Percentiles rank a stretch among this genome's conserved stretches.
phyloP scores from a whole-genome alignment of 2,888 invertebrate genomes.

The Apodemia mormo region DNA sequence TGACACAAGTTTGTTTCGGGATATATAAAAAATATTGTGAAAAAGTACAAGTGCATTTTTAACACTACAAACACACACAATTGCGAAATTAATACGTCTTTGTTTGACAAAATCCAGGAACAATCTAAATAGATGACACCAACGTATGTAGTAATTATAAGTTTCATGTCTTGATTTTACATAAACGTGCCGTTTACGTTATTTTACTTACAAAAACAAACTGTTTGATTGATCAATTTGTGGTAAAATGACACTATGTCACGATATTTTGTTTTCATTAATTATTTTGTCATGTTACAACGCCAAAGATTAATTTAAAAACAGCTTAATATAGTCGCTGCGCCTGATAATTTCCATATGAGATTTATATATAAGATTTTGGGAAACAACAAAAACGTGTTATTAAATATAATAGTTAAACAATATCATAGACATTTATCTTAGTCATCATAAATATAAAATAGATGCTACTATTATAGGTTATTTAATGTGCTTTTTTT shows the following conservation, averaged over 20 bases:
- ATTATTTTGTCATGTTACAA: too few species aligned
- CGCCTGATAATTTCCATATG: too few species aligned
- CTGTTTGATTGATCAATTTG: constrained; percentile 1
- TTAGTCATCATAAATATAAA: too few species aligned
- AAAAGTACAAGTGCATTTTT: not conserved
- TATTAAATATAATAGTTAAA: too few species aligned
- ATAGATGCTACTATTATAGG: too few species aligned
- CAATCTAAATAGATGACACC: not conserved
- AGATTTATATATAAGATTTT: too few species aligned
- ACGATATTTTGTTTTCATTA: constrained; percentile 13
- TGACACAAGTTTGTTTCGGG: too few species aligned
- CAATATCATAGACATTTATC: too few species aligned
- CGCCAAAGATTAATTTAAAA: too few species aligned
- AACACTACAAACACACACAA: not conserved
- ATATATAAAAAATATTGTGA: not conserved
- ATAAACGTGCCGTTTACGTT: not conserved
- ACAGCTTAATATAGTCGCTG: too few species aligned
- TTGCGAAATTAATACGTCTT: not conserved
- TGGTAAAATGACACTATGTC: not conserved
- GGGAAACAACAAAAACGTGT: too few species aligned
- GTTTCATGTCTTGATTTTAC: not conserved
- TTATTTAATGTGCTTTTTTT: too few species aligned
- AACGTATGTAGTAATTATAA: not conserved
- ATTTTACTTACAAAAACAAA: constrained; percentile 3
- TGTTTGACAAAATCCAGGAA: not conserved